phyloP scores from a whole-genome alignment of 1,140 invertebrate species.

The Acarapis woodi region DNA sequence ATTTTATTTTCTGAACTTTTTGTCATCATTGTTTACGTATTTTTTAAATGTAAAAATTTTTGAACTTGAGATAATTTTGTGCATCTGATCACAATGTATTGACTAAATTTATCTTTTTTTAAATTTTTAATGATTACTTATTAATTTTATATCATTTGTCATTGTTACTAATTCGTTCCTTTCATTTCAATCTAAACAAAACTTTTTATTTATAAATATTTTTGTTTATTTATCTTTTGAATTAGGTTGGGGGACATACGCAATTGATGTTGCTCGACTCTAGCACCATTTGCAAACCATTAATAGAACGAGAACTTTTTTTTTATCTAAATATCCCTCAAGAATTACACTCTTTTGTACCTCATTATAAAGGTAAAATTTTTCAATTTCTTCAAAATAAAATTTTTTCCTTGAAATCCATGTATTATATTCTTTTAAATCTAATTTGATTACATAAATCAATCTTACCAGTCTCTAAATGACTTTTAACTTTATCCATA shows the following conservation, averaged over 20 bases:
- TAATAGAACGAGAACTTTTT: constrained; percentile 18
- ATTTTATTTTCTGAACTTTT: no score
- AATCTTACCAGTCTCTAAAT: neutral
- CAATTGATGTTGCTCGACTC: constrained; percentile 18
- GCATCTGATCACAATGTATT: no score
- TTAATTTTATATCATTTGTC: neutral
- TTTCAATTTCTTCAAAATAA: no score
- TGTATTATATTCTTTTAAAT: neutral
- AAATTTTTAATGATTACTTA: constrained; percentile 4
- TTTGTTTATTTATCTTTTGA: neutral
- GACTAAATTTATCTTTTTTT: no score
- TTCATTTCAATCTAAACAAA: no score
- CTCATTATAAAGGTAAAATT: constrained; percentile 21
- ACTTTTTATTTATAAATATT: neutral
- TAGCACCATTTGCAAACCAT: constrained; percentile 20
- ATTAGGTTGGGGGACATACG: constrained; percentile 18
- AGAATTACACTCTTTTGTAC: constrained; percentile 18
- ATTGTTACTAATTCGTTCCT: neutral
- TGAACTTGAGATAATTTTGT: no score
- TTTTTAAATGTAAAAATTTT: no score
- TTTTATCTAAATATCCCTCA: constrained; percentile 20
- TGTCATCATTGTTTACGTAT: no score
- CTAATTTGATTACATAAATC: neutral
- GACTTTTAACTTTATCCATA: neutral
- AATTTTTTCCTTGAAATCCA: neutral